Evolutionary conservation across 1,140 invertebrate species (phyloP).

Genomic region (Hesperophylax magnus): DNA sequence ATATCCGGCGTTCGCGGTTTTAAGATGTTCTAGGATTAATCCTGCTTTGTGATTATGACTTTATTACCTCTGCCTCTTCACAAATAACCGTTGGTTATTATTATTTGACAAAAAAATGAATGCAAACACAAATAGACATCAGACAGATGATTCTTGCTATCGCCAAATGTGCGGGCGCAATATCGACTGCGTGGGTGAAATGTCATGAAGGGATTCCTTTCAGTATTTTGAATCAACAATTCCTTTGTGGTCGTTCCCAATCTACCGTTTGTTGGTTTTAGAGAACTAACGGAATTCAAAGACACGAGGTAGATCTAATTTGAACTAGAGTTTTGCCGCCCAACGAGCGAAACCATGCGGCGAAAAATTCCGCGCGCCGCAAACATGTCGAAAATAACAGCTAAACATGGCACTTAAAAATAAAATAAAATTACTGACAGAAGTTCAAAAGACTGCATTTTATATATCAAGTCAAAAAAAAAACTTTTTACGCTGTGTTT

Average conservation of each 20-base stretch:
- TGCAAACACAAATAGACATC: constrained; percentile 36
- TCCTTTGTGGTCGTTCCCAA: constrained; percentile 41
- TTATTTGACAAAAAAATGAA: constrained; percentile 43
- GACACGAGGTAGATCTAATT: constrained; percentile 36
- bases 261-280: constrained; percentile 41
- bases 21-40: constrained; percentile 17
- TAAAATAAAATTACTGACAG: too few species aligned
- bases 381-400: too few species aligned
- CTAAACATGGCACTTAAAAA: too few species aligned
- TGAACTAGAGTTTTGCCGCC: constrained; percentile 26
- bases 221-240: constrained; percentile 45
- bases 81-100: constrained; percentile 37
- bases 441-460: too few species aligned
- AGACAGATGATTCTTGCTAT: constrained; percentile 47
- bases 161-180: constrained; percentile 31
- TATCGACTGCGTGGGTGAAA: constrained; percentile 31
- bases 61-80: constrained; percentile 14
- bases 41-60: background rate
- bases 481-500: too few species aligned
- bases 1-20: constrained; percentile 2
- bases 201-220: constrained; percentile 30
- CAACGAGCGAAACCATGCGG: background rate
- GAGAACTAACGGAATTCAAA: constrained; percentile 36
- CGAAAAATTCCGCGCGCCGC: background rate
- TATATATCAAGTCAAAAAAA: too few species aligned